Base-by-base conservation (phyloP, 2,888 invertebrate genomes). In the Sacculina carcini region DNA sequence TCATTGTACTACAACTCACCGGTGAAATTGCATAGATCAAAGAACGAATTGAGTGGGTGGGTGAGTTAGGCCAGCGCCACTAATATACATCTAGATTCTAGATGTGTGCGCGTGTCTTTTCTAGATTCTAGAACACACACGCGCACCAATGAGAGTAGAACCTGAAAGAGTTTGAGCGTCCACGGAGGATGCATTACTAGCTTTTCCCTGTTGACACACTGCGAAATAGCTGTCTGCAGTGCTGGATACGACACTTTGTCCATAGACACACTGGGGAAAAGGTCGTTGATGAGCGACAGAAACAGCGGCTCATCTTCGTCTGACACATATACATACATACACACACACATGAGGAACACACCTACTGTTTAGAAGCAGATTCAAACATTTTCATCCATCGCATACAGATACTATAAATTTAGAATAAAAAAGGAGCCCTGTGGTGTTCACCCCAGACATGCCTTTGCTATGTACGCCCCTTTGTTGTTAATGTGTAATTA, bases 301-400 rank as follows among this genome's bases (percentile, higher is more conserved):
- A 94, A 94, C n/a, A 94, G 71, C 0, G 94, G 92, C 62, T 94
- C 94, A 63, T 94, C 94, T 65, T 94, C 92, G 62, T 94, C 92
- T 66, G 66, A 54, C 63, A 63, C 51, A 31, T 31, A n/a, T 14
- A n/a, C 1, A 40, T 39, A 9, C 24, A 14, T n/a, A n/a, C n/a
- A n/a, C n/a, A n/a, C n/a, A n/a, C n/a, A n/a, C 10, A 21, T 34
- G 19, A 12, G 6, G 5, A 39, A 39, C 3, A 9, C 14, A 4
- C 21, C 21, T 39, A 2, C 39, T 19, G 14, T 21, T 12, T 19
- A 21, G 19, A 4, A 21, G 19, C 21, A 39, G 12, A 12, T 39
- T 19, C 5, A 39, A 7, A 21, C 19, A 9, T 6, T 19, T 38
- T 6, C 4, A 38, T 38, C 6, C 16, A 14, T 14, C 21, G 21